Conservation (phyloP, 23 tunicate species). For the Ciona savignyi region DNA sequence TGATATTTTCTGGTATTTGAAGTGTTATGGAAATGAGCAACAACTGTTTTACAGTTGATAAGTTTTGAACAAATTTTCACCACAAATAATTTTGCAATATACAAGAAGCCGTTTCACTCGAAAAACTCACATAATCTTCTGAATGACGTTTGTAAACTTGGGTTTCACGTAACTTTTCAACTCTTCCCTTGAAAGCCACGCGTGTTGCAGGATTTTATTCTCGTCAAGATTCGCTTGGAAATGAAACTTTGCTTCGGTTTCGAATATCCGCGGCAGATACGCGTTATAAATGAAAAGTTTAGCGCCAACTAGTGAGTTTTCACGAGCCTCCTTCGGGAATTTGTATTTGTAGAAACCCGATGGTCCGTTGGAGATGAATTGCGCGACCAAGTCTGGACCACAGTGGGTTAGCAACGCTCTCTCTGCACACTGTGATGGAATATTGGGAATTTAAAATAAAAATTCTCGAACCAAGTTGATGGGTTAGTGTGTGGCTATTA, state of each 20-base stretch:
- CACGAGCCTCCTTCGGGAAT: slow-evolving; percentile 68
- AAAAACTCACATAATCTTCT: slow-evolving; percentile 18
- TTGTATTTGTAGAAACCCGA: slow-evolving; percentile 80
- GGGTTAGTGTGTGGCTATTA: no score
- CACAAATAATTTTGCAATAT: no score
- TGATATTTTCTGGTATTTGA: no score
- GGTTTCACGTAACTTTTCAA: slow-evolving; percentile 51
- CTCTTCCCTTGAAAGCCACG: slow-evolving; percentile 76
- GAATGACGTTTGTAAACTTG: slow-evolving; percentile 45
- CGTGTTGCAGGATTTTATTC: slow-evolving; percentile 30
- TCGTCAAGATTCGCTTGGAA: not conserved
- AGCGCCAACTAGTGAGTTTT: slow-evolving; percentile 30
- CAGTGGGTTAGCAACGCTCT: slow-evolving; percentile 23
- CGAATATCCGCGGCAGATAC: slow-evolving; percentile 12
- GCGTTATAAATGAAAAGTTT: slow-evolving; percentile 73
- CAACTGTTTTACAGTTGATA: no score
- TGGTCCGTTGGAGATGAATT: slow-evolving; percentile 64
- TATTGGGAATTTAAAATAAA: no score
- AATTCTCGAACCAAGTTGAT: no score
- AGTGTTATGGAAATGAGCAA: no score
- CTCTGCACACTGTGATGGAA: slow-evolving; percentile 78
- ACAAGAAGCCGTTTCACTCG: no score
- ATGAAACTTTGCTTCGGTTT: not conserved
- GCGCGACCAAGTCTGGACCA: not conserved
- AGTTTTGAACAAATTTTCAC: no score